Evolutionary conservation across 2,113 vertebrate species (phyloP).

Genomic region (Peromyscus californicus): DNA sequence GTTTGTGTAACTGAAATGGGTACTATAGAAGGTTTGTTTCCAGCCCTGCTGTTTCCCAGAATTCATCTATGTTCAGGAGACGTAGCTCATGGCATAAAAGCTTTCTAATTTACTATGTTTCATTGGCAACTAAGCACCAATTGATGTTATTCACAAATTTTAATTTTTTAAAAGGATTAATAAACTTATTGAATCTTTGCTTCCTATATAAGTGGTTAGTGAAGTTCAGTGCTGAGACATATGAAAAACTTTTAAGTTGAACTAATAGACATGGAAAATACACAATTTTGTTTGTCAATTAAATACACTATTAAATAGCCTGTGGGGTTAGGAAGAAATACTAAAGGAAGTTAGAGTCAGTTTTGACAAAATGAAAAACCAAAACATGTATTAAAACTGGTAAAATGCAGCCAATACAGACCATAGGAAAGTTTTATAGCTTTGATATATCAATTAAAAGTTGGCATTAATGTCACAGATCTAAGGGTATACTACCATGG

Average conservation of each 20-base stretch:
- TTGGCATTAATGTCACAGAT: neutral
- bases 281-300: neutral
- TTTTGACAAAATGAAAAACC: neutral
- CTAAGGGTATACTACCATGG: neutral
- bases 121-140: neutral
- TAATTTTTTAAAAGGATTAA: neutral
- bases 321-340: neutral
- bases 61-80: neutral
- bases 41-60: neutral
- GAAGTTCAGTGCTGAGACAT: conserved; percentile 7
- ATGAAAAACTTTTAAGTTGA: neutral
- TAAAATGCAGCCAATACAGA: neutral
- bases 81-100: neutral
- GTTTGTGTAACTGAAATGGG: neutral
- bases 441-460: neutral
- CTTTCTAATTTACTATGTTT: neutral
- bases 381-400: neutral
- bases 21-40: neutral
- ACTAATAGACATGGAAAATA: neutral
- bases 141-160: neutral
- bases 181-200: neutral
- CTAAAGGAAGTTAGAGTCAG: neutral
- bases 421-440: neutral
- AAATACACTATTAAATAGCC: neutral
- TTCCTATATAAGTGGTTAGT: neutral